phyloP scores from a whole-genome alignment of 30 jellyfish, hydroid and myxozoan genomes.

The Chrysaora quinquecirrha region DNA sequence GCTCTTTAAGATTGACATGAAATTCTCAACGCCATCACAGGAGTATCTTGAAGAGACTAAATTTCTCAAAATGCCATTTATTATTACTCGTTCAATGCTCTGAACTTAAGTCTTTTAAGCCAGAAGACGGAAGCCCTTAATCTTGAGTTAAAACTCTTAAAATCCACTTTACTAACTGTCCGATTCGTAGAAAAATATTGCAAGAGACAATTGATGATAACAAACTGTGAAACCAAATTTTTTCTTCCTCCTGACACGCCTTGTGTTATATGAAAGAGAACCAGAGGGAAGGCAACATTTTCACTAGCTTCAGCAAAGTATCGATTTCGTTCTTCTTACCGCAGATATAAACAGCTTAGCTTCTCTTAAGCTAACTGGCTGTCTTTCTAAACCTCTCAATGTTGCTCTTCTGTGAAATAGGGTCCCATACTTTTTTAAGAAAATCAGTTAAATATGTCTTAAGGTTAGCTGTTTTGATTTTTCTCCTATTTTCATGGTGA shows the following conservation, averaged over 20 bases:
- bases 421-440: no score
- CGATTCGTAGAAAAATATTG: not conserved
- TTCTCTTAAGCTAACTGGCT: no score
- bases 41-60: no score
- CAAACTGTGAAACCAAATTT: slow-evolving; percentile 51
- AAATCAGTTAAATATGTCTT: no score
- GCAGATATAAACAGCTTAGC: slow-evolving; percentile 35
- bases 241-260: slow-evolving; percentile 63
- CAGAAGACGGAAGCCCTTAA: not conserved
- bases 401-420: no score
- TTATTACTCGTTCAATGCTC: no score
- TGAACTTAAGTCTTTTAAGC: not conserved
- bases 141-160: not conserved
- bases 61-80: no score
- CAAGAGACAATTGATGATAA: slow-evolving; percentile 21
- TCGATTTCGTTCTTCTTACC: slow-evolving; percentile 55
- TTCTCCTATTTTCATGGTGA: no score
- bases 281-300: not conserved
- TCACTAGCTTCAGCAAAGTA: slow-evolving; percentile 8
- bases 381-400: no score
- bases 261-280: not conserved
- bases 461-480: no score
- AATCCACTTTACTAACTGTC: slow-evolving; percentile 33
- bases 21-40: no score
- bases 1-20: no score